Evolutionary conservation across 1,140 invertebrate species (phyloP), one percentile per base, ranked within the genome.

Genomic region (Diabrotica undecimpunctata): DNA sequence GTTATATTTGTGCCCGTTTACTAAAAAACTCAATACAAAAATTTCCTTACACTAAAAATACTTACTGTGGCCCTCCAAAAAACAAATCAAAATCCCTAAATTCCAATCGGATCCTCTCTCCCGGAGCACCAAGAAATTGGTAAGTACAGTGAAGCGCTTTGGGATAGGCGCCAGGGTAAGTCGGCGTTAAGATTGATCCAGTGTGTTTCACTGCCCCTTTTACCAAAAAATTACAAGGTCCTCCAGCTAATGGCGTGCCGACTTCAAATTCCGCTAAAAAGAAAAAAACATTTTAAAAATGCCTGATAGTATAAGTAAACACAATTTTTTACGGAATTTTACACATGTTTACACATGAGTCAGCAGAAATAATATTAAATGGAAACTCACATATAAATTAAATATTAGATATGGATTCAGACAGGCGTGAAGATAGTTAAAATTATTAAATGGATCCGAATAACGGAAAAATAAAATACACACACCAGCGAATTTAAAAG

Each of bases 81-180:
- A 97, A 98, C 61, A 99, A 87, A 81, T 98, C 96, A 82, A 99
- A 99, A 82, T 99, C 97, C 73, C 94, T 86, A 84, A 99, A 99
- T 81, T 96, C 95, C 67, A 99, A 84, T 66, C 95, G 88, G 70
- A 99, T 93, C 74, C 98, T 84, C 82, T 99, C 94, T 61, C 91
- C 90, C 35, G 85, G 84, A 72, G 87, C 86, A n/a, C 97, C 97
- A 70, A 93, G 86, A 81, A 99, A 95, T 80, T 93, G 89, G 83
- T 98, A 98, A 79, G 87, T 90, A 84, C 96, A 99, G 70, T 85
- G 85, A 67, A 97, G 85, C 80, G 96, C 92, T 81, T 98, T 98
- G 64, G 97, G 97, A 83, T 99, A 99, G 69, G 95, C 91, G 71
- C 97, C 98, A 41, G 98, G 97, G 85, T 99, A 99, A 55, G 97